Evolutionary conservation across 2,113 vertebrate genomes (phyloP).

Genomic region (Sakesphorus luctuosus): DNA sequence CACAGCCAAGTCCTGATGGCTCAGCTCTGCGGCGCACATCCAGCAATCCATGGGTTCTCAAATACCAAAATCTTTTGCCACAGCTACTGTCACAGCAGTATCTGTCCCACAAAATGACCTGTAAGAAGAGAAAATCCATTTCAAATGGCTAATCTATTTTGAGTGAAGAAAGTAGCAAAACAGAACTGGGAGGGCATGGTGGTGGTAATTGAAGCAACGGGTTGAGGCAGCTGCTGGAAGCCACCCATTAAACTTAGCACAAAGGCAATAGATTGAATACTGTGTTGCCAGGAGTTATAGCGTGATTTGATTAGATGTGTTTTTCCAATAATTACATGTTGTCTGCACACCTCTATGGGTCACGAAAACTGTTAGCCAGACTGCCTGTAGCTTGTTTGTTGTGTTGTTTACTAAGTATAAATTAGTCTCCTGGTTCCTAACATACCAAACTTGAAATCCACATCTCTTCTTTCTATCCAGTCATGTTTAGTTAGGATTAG

Average conservation of each 20-base stretch:
- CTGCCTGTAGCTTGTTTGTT: not conserved
- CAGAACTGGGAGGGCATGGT: not conserved
- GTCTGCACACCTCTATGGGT: not conserved
- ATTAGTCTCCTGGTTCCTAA: not conserved
- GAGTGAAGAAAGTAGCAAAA: not conserved
- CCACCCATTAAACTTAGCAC: not conserved
- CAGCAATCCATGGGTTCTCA: not conserved
- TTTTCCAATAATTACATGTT: not conserved
- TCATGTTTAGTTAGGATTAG: not conserved
- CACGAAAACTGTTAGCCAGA: not conserved
- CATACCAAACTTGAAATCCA: not conserved
- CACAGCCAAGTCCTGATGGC: not conserved
- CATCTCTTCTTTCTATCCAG: not conserved
- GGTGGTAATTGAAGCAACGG: not conserved
- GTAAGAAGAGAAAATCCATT: not conserved
- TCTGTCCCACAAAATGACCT: not conserved
- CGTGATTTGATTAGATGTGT: not conserved
- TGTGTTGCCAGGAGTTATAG: not conserved
- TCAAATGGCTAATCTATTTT: not conserved
- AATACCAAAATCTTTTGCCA: not conserved
- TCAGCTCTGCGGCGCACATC: rapidly evolving
- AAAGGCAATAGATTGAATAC: not conserved
- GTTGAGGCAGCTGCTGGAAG: not conserved
- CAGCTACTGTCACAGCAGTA: not conserved
- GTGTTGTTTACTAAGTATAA: not conserved